A percentile compares a stretch with the other conserved stretches of the same genome.
phyloP scores from a whole-genome alignment of 2,888 invertebrate species.

The Andrena trimmerana region DNA sequence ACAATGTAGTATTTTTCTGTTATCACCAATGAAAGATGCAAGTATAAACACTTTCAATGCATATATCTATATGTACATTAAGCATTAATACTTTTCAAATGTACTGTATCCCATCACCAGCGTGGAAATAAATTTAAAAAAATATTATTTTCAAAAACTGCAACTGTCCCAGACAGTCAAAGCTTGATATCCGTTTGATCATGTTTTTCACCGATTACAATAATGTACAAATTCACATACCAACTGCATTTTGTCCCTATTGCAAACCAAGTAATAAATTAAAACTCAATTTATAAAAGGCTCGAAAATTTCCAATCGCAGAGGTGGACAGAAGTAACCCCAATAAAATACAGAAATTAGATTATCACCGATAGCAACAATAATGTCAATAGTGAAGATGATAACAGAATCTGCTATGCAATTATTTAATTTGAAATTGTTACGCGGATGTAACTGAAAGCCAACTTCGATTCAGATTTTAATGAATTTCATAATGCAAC shows the following conservation, averaged over 20 bases:
- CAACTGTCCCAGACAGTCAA: too few relatives aligned
- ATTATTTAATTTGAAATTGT: constrained; percentile 5
- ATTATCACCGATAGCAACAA: constrained; percentile 27
- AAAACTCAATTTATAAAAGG: not conserved
- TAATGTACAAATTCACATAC: too few relatives aligned
- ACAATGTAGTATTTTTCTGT: not conserved
- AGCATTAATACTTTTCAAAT: too few relatives aligned
- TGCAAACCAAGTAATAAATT: not conserved
- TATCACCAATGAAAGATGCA: not conserved
- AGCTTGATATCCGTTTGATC: too few relatives aligned
- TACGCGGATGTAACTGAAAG: not conserved
- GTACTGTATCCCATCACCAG: not conserved
- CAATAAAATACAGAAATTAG: constrained; percentile 25
- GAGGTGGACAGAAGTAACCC: not conserved
- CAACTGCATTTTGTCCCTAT: too few relatives aligned
- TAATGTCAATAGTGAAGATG: constrained; percentile 7
- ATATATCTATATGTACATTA: too few relatives aligned
- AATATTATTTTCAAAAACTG: not conserved
- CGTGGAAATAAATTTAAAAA: not conserved
- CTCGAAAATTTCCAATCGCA: not conserved
- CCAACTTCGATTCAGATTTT: not conserved
- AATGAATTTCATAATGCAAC: not conserved
- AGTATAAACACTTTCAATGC: not conserved
- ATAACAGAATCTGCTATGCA: constrained; percentile 23
- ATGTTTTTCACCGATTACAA: too few relatives aligned